Evolutionary conservation across 2,888 invertebrate species (phyloP), one percentile per base, ranked within the genome.

Genomic region (Dasypolia templi): DNA sequence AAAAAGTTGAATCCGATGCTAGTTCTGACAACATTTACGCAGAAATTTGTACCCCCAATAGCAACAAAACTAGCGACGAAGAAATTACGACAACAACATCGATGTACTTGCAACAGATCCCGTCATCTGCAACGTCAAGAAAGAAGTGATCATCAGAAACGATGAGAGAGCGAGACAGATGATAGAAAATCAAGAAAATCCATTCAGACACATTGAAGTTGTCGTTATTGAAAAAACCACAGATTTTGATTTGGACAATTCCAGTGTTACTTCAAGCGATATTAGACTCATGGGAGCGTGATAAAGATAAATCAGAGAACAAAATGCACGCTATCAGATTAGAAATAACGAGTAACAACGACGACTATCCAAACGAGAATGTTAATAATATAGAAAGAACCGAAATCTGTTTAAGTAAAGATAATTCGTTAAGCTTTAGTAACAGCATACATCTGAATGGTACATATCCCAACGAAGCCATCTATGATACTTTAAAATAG

Each of bases 11-110:
- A 81, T 94, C 94, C 0, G 96, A 96, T 79, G 90, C 94, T 5
- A 93, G 93, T 81, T 95, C 95, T 49, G 97, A 97, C 87, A 97
- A 97, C 86, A 97, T 97, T 86, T 97, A 97, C 89, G 97, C 97
- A 66, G 97, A 97, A 92, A 97, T 97, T 75, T 97, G 97, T 83
- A 89, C 94, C 58, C 95, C 96, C 2, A 94, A 93, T 65, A 92
- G 90, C 3, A 91, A 92, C 75, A 95, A 94, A 88, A 85, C 86
- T 22, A 92, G 90, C 65, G 96, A 96, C 29, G 95, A 96, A 81
- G 96, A 96, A 82, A 77, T 73, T 96, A 96, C 67, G 96, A 96
- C 65, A 94, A 91, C 72, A 95, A 93, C 72, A 92, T 95, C 72
- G 96, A 96, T 68, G 91, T 96, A 0, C 83, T 96, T 82, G 96